Percentiles rank a stretch among this genome's conserved stretches.
These are phyloP conservation scores for Liolophura sinensis DNA, from an alignment of 1,140 invertebrate genomes.

Conservation along the genomic window DNA sequence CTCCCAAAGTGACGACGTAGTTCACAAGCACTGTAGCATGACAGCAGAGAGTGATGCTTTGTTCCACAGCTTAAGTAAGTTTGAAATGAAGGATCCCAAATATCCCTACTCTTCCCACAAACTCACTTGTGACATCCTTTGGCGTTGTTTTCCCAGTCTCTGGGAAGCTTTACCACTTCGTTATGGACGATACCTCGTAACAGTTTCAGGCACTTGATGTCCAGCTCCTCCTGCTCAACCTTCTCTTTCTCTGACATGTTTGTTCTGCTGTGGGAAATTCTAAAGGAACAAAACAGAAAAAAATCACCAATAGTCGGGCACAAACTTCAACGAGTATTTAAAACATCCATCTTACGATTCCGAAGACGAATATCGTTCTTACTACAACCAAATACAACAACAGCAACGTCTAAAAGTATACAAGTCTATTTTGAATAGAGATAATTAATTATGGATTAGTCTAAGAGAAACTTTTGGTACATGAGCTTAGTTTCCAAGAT, in stretches of 20 bases:
- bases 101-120: too few relatives aligned
- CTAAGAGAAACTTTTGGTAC: background rate
- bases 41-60: too few relatives aligned
- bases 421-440: too few relatives aligned
- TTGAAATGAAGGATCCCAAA: too few relatives aligned
- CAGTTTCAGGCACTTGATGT: conserved; percentile 48
- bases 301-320: background rate
- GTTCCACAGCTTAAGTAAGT: too few relatives aligned
- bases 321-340: background rate
- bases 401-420: too few relatives aligned
- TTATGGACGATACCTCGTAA: conserved; percentile 50
- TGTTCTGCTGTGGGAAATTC: conserved; percentile 30
- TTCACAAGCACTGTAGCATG: too few relatives aligned
- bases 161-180: conserved; percentile 44
- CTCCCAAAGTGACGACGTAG: too few relatives aligned
- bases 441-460: background rate
- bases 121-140: conserved; percentile 24
- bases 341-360: background rate
- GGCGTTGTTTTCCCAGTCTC: conserved; percentile 39
- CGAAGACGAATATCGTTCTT: background rate
- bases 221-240: conserved; percentile 46
- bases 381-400: too few relatives aligned
- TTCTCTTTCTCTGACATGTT: conserved; percentile 34
- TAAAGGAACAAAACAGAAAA: conserved; percentile 7
- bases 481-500: background rate